Evolutionary conservation across 2,797 vertebrate genomes (phyloP).

Genomic region (Toxotes lorentzi): DNA sequence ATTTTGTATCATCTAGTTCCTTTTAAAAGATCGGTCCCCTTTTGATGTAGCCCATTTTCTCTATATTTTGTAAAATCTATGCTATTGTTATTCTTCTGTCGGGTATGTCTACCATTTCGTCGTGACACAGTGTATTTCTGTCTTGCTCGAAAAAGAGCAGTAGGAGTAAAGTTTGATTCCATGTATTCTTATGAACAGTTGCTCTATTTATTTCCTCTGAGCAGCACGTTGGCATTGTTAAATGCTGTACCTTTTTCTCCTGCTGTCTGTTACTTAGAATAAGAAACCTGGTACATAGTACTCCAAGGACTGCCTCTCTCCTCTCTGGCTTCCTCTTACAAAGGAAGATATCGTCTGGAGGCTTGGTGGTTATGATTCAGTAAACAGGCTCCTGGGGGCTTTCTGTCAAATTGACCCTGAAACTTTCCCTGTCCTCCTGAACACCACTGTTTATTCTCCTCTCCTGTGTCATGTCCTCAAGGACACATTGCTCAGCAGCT

Average conservation of each 20-base stretch:
- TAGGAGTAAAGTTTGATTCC: constrained; percentile 4
- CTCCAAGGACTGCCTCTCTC: constrained; percentile 18
- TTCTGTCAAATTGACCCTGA: constrained; percentile 45
- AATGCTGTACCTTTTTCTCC: constrained; percentile 25
- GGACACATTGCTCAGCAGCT: constrained; percentile 26
- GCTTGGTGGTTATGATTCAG: constrained; percentile 25
- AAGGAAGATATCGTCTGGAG: constrained; percentile 26
- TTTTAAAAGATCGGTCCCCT: background rate
- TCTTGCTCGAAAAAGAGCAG: background rate
- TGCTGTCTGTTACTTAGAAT: constrained; percentile 29
- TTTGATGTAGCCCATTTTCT: background rate
- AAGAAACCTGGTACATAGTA: constrained; percentile 26
- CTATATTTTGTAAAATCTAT: background rate
- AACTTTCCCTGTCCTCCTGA: constrained; percentile 26
- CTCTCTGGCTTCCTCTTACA: constrained; percentile 35
- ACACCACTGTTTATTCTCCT: constrained; percentile 18
- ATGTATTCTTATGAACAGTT: constrained; percentile 11
- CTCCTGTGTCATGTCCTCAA: constrained; percentile 17
- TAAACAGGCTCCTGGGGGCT: constrained; percentile 41
- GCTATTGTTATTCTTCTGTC: background rate
- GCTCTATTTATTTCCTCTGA: constrained; percentile 22
- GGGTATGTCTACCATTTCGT: background rate
- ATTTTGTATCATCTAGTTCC: background rate
- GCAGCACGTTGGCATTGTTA: constrained; percentile 16
- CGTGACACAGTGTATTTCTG: background rate